phyloP scores from a whole-genome alignment of 1,140 invertebrate genomes.

The Diorhabda sublineata region DNA sequence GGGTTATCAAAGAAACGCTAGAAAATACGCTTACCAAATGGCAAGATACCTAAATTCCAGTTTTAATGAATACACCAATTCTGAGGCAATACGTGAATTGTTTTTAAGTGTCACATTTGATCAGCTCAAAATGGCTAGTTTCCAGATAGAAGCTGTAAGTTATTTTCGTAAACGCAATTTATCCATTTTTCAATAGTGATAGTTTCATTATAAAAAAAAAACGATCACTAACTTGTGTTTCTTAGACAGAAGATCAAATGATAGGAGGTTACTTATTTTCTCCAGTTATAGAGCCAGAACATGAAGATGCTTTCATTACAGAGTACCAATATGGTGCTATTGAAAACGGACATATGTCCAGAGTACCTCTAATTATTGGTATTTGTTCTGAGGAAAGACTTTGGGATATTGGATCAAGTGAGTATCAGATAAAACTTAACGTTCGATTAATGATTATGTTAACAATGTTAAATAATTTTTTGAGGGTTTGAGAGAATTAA shows the following conservation, averaged over 20 bases:
- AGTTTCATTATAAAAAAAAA: too few species aligned
- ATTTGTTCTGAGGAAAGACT: conserved; percentile 24
- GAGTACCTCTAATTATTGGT: conserved; percentile 21
- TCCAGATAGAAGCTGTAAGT: not conserved
- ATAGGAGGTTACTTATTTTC: not conserved
- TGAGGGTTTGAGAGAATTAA: too few species aligned
- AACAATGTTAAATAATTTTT: too few species aligned
- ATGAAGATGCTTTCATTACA: conserved; percentile 21
- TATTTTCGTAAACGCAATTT: too few species aligned
- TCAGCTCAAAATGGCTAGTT: not conserved
- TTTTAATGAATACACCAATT: not conserved
- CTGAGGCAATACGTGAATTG: not conserved
- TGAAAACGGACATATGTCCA: conserved; percentile 8
- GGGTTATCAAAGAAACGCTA: not conserved
- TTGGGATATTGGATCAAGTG: not conserved
- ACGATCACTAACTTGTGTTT: not conserved
- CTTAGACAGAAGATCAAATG: not conserved
- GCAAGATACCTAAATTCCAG: not conserved
- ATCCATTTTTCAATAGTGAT: too few species aligned
- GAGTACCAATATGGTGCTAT: conserved; percentile 11
- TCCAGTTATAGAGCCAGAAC: conserved; percentile 19
- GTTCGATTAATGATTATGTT: too few species aligned
- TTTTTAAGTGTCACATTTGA: not conserved
- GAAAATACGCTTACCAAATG: not conserved
- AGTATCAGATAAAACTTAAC: not conserved